A percentile compares a stretch with the other conserved stretches of the same genome.
These are phyloP conservation scores for Lycia hirtaria DNA, from an alignment of 2,888 invertebrate genomes.

Conservation along the genomic window DNA sequence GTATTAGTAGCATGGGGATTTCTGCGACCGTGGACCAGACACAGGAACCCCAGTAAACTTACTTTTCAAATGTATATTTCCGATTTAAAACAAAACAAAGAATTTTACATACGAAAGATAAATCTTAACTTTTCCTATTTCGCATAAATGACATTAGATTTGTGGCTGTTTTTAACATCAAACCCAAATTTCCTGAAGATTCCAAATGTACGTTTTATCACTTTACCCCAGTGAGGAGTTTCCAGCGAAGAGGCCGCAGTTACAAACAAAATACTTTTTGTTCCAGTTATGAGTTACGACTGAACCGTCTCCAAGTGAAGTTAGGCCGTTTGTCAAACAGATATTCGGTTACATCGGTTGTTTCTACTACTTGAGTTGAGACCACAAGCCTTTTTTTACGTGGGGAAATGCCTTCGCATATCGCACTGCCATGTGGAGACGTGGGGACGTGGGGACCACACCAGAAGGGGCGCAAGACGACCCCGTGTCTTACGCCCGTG, in stretches of 20 bases:
- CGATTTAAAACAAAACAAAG: background rate
- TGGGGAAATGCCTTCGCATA: too few relatives aligned
- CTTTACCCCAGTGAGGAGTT: slow-evolving; percentile 11
- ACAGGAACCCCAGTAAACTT: too few relatives aligned
- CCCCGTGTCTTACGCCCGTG: too few relatives aligned
- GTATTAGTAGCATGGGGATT: too few relatives aligned
- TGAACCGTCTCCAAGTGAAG: slow-evolving; percentile 11
- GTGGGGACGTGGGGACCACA: too few relatives aligned
- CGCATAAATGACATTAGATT: background rate
- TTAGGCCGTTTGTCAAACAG: slow-evolving; percentile 10
- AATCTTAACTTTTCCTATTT: background rate
- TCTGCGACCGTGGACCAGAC: too few relatives aligned
- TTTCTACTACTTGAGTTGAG: background rate
- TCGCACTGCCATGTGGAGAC: too few relatives aligned
- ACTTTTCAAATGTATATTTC: background rate
- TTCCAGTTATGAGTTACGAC: slow-evolving; percentile 19
- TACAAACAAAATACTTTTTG: slow-evolving; percentile 20
- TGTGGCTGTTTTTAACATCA: slow-evolving; percentile 1
- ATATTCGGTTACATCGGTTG: slow-evolving; percentile 4
- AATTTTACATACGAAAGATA: background rate
- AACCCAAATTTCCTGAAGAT: background rate
- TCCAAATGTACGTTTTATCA: slow-evolving; percentile 9
- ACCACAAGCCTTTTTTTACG: background rate
- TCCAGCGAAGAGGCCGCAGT: background rate
- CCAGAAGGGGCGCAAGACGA: too few relatives aligned